A percentile compares a stretch with the other conserved stretches of the same genome.
phyloP scores from a whole-genome alignment of 1,140 invertebrate species.

The Pseudomyrmex cubaensis region DNA sequence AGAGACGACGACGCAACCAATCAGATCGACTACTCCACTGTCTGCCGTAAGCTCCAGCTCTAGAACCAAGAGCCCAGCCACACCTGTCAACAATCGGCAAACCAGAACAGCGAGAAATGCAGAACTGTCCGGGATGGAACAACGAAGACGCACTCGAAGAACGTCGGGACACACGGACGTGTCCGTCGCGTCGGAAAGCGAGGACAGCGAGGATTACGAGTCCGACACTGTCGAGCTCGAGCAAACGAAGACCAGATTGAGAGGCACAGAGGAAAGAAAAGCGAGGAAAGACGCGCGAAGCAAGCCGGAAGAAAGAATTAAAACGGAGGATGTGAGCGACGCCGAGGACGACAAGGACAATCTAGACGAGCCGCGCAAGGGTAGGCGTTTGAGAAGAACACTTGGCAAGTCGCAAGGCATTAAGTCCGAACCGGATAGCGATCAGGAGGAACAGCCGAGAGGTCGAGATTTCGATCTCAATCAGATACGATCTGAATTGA shows the following conservation, averaged over 20 bases:
- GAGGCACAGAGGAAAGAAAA: conserved; percentile 79
- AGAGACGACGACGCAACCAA: conserved; percentile 84
- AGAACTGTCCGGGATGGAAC: conserved; percentile 73
- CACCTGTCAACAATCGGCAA: conserved; percentile 82
- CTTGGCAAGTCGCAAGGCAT: conserved; percentile 77
- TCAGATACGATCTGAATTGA: conserved; percentile 93
- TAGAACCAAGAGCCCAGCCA: conserved; percentile 88
- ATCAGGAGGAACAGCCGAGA: conserved; percentile 84
- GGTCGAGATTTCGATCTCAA: conserved; percentile 92
- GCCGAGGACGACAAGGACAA: conserved; percentile 81
- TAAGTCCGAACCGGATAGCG: conserved; percentile 82
- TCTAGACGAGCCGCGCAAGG: conserved; percentile 80
- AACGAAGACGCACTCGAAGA: conserved; percentile 81
- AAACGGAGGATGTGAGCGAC: conserved; percentile 82
- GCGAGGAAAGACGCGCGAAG: conserved; percentile 77
- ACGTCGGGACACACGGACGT: conserved; percentile 83
- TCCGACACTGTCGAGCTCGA: conserved; percentile 80
- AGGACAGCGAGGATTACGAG: conserved; percentile 83
- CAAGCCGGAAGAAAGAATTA: conserved; percentile 83
- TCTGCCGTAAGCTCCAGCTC: conserved; percentile 87
- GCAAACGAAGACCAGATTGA: conserved; percentile 75
- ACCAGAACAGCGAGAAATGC: conserved; percentile 77
- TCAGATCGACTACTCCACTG: conserved; percentile 87
- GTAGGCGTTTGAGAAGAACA: conserved; percentile 77
- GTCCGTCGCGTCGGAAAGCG: conserved; percentile 82